phyloP scores from a whole-genome alignment of 1,140 invertebrate species.

The Vanessa tameamea region DNA sequence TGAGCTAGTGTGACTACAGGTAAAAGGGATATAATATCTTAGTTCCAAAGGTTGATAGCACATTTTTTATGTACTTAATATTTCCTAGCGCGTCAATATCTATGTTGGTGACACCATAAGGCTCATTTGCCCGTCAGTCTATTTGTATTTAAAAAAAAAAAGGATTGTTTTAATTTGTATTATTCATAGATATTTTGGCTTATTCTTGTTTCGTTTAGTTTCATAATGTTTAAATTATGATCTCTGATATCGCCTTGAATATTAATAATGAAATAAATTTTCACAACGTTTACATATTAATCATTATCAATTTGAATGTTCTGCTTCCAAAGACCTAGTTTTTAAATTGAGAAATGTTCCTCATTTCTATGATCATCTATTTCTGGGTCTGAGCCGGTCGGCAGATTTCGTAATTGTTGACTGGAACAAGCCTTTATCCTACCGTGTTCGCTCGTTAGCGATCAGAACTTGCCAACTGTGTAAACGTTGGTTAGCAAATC shows the following conservation, averaged over 20 bases:
- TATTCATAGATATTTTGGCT: not conserved
- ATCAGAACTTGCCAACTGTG: constrained; percentile 32
- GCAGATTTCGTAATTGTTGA: constrained; percentile 33
- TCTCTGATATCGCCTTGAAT: not conserved
- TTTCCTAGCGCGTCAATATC: too few relatives aligned
- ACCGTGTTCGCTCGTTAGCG: constrained; percentile 31
- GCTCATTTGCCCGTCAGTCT: too few relatives aligned
- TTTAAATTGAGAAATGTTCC: constrained; percentile 12
- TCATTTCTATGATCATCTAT: constrained; percentile 19
- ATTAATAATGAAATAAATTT: constrained; percentile 1
- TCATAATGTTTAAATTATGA: not conserved
- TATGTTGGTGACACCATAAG: too few relatives aligned
- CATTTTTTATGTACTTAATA: too few relatives aligned
- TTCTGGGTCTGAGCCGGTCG: constrained; percentile 22
- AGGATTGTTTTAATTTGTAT: not conserved
- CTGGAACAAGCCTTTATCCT: constrained; percentile 25
- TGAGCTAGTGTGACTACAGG: too few relatives aligned
- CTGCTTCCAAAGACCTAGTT: not conserved
- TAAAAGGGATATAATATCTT: too few relatives aligned
- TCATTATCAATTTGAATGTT: not conserved
- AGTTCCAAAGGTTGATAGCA: too few relatives aligned
- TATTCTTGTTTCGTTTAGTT: not conserved
- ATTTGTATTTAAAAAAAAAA: too few relatives aligned
- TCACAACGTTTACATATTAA: not conserved
- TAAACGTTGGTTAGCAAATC: constrained; percentile 31